These are phyloP conservation scores for Anthopleura sola DNA, from an alignment of 64 coral and sea anemone genomes.

Conservation along the genomic window DNA sequence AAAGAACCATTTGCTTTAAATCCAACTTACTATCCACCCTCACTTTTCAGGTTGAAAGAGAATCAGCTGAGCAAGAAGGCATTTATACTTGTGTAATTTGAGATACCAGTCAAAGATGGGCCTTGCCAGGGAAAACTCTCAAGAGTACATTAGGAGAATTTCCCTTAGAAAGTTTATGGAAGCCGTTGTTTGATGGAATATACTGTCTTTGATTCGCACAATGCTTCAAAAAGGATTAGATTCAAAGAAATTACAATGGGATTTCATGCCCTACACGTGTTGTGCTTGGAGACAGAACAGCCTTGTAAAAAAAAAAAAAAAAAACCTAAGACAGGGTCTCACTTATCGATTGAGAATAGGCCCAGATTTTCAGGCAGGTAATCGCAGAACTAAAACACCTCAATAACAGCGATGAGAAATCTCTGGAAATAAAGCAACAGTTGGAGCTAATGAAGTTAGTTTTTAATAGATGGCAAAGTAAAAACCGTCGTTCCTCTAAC, in stretches of 20 bases:
- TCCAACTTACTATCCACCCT: not conserved
- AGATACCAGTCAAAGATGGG: not conserved
- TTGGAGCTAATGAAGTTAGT: not conserved
- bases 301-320: not conserved
- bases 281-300: slow-evolving; percentile 49
- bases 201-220: slow-evolving; percentile 8
- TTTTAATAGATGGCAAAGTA: not conserved
- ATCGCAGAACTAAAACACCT: not conserved
- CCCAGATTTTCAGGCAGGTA: not conserved
- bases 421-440: not conserved
- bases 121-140: not conserved
- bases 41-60: not conserved
- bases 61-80: not conserved
- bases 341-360: not conserved
- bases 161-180: slow-evolving; percentile 7
- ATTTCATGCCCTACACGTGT: slow-evolving; percentile 43
- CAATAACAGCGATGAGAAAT: not conserved
- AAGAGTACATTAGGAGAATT: not conserved
- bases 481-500: not conserved
- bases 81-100: not conserved
- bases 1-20: not conserved
- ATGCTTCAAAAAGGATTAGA: slow-evolving; percentile 19
- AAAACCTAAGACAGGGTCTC: not conserved
- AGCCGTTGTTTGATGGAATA: slow-evolving; percentile 12
- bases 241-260: slow-evolving; percentile 36